Base-by-base conservation (phyloP, 2,888 invertebrate genomes). In the Melanargia galathea region DNA sequence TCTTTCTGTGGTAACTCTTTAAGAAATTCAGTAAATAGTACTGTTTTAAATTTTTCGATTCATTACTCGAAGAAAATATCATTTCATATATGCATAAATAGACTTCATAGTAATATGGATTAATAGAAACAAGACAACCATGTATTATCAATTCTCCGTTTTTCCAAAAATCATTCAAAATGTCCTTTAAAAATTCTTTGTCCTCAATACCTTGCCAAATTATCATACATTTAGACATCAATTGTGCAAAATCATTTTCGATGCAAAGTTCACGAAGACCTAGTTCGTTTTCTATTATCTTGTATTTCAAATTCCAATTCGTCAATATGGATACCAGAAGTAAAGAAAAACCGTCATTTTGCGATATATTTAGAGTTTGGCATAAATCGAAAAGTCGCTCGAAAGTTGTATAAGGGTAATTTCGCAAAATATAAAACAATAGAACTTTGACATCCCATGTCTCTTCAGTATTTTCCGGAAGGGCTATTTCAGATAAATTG, bases 91-190 rank as follows among this genome's bases (percentile, higher is more conserved):
- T 90, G 65, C 89, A 87, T 59, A 89, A 68, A 70, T 85, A 91
- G 5, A 90, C 82, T 80, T 92, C 92, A 70, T 91, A 92, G 75
- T 83, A 89, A 75, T 92, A 92, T 26, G 90, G 89, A 76, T 90
- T 92, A 55, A 92, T 81, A 6, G 87, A 84, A 51, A 92, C 80
- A 11, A 81, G 71, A 59, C 86, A 85, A 22, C 90, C 88, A 67
- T 91, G 87, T 65, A 92, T 76, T 40, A 86, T 81, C 6, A 90
- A 82, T 80, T 92, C 92, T 18, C 92, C 92, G 69, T 85, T 89
- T 75, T 84, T 88, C 88, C 92, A 92, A 71, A 92, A 86, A 74
- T 91, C 90, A 43, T 76, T 84, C 38, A 92, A 77, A 63, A 90
- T 77, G 63, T 90, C 89, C 68, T 74, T 82, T 38, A 89, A 64